Percentiles rank a stretch among this genome's conserved stretches.
phyloP scores from a whole-genome alignment of 2,113 vertebrate genomes.

The Microtus pennsylvanicus region DNA sequence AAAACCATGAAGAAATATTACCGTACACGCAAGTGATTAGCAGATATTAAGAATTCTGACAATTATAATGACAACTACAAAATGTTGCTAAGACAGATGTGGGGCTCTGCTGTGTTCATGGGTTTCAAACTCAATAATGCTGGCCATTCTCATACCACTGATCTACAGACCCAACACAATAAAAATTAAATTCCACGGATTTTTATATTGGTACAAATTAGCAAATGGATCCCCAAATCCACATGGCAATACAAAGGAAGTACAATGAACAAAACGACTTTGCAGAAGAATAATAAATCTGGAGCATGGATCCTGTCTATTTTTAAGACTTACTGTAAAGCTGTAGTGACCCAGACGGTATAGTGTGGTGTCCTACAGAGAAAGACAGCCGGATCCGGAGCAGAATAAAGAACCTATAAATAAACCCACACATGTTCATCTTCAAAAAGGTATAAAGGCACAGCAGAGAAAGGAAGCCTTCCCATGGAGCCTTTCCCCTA shows the following conservation, averaged over 20 bases:
- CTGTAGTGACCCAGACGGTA: not conserved
- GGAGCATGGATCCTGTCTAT: not conserved
- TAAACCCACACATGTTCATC: not conserved
- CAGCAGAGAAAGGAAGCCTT: constrained; percentile 27
- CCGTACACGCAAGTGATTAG: not conserved
- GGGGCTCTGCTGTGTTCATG: not conserved
- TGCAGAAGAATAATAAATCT: constrained; percentile 38
- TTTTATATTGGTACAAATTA: constrained; percentile 8
- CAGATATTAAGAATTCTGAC: constrained; percentile 32
- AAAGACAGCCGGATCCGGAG: not conserved
- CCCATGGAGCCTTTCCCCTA: not conserved
- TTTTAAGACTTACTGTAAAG: constrained; percentile 31
- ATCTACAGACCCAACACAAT: not conserved
- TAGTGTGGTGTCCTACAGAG: not conserved
- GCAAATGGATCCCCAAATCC: constrained; percentile 39
- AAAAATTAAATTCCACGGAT: not conserved
- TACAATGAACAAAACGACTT: constrained; percentile 13
- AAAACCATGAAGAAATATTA: constrained; percentile 23
- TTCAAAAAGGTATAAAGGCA: not conserved
- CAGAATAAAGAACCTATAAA: constrained; percentile 38
- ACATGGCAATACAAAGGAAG: constrained; percentile 8
- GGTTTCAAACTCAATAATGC: not conserved
- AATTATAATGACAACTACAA: not conserved
- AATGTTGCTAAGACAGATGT: not conserved
- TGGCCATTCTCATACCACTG: not conserved